Evolutionary conservation across 2,113 vertebrate genomes (phyloP).

Genomic region (Prinia subflava): DNA sequence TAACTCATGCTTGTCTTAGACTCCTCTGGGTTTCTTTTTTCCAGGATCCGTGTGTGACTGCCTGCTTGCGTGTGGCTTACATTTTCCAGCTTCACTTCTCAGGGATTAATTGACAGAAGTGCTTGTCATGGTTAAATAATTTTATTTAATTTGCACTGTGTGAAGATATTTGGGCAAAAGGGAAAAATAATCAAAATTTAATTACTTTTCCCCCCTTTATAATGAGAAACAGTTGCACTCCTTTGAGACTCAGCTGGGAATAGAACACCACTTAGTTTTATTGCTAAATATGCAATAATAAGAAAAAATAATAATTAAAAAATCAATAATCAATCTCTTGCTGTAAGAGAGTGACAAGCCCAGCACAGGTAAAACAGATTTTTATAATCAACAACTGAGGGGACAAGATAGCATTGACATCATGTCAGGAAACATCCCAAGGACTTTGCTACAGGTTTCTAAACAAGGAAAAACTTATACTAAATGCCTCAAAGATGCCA

Average conservation of each 20-base stretch:
- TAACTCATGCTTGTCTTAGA: conserved; percentile 20
- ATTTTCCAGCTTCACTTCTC: conserved; percentile 28
- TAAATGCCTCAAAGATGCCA: background rate
- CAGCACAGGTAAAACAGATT: background rate
- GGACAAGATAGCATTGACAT: background rate
- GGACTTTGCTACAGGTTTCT: background rate
- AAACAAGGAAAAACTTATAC: background rate
- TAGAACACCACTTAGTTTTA: conserved; percentile 21
- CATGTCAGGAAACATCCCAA: background rate
- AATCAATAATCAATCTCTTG: background rate
- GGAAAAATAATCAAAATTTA: conserved; percentile 68
- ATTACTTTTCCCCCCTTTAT: background rate
- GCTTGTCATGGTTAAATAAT: conserved; percentile 53
- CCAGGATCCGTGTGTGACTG: background rate
- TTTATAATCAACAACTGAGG: background rate
- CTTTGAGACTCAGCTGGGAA: conserved; percentile 26
- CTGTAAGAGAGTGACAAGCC: background rate
- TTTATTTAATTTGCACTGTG: conserved; percentile 37
- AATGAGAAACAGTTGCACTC: conserved; percentile 52
- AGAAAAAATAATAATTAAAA: background rate
- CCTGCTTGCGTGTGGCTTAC: background rate
- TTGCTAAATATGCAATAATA: conserved; percentile 24
- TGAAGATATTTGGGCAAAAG: conserved; percentile 56
- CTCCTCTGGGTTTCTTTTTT: conserved; percentile 20
- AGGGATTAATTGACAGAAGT: conserved; percentile 37